Conservation (phyloP, 2,888 invertebrate species). For the Microplitis deprimator region DNA sequence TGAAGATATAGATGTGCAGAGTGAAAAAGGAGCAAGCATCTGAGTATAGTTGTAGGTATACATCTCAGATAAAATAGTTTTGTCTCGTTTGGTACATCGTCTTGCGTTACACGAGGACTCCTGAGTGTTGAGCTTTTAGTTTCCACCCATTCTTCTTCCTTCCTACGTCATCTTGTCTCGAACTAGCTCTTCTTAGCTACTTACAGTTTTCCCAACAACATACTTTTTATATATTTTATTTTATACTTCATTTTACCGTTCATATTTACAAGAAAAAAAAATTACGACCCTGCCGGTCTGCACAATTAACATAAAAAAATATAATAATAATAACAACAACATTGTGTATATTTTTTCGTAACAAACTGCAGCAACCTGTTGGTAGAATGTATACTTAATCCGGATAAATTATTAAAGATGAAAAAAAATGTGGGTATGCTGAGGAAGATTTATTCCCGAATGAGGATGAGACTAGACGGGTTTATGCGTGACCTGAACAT, state of each 20-base stretch:
- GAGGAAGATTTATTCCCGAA: background rate
- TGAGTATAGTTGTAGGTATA: background rate
- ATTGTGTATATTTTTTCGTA: background rate
- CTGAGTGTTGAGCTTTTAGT: constrained; percentile 40
- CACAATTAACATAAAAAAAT: background rate
- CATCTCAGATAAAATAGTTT: constrained; percentile 42
- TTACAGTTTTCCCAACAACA: background rate
- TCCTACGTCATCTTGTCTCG: constrained; percentile 37
- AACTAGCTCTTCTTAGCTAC: constrained; percentile 41
- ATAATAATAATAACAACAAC: background rate
- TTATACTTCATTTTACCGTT: background rate
- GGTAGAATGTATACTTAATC: background rate
- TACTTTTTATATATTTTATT: background rate
- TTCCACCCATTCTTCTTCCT: constrained; percentile 39
- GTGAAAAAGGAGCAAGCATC: too few relatives aligned
- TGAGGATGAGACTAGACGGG: background rate
- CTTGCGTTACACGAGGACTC: constrained; percentile 3
- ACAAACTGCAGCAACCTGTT: background rate
- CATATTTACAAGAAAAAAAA: background rate
- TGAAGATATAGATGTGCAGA: too few relatives aligned
- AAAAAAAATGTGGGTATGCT: background rate
- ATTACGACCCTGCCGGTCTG: background rate
- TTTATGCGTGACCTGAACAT: constrained; percentile 36
- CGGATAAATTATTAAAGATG: background rate
- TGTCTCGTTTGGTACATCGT: constrained; percentile 24